Evolutionary conservation across 2,888 invertebrate species (phyloP).

Genomic region (Boloria selene): DNA sequence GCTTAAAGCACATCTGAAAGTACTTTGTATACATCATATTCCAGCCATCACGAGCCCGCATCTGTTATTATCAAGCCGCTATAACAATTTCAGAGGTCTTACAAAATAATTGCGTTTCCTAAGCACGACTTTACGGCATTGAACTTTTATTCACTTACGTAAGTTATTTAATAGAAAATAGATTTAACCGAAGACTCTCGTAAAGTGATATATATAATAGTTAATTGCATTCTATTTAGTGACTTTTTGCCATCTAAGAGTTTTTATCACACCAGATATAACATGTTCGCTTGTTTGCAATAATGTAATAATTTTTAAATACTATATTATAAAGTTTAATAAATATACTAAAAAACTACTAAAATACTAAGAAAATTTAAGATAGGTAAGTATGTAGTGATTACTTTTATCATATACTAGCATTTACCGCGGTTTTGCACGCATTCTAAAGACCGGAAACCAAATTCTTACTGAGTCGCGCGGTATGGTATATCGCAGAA

Average conservation of each 20-base stretch:
- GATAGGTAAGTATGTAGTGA: neutral
- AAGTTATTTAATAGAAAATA: constrained; percentile 33
- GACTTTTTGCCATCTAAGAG: neutral
- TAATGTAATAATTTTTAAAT: neutral
- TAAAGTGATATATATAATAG: neutral
- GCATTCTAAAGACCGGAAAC: no score
- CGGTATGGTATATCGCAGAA: no score
- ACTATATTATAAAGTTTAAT: no score
- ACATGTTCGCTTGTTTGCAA: neutral
- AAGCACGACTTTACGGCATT: constrained; percentile 73
- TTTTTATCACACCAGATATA: constrained; percentile 1
- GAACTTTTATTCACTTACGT: constrained; percentile 62
- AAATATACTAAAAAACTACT: no score
- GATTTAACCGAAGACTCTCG: constrained; percentile 6
- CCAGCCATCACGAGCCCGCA: constrained; percentile 63
- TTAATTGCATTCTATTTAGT: constrained; percentile 1
- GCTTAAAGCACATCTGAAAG: constrained; percentile 21
- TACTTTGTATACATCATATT: constrained; percentile 27
- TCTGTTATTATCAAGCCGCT: constrained; percentile 73
- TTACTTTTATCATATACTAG: no score
- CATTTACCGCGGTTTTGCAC: no score
- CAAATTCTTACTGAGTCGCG: no score
- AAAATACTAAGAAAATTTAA: no score
- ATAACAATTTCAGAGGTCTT: constrained; percentile 70
- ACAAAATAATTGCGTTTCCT: constrained; percentile 75